These are phyloP conservation scores for Prenolepis imparis DNA, from an alignment of 2,888 invertebrate genomes.

Conservation along the genomic window DNA sequence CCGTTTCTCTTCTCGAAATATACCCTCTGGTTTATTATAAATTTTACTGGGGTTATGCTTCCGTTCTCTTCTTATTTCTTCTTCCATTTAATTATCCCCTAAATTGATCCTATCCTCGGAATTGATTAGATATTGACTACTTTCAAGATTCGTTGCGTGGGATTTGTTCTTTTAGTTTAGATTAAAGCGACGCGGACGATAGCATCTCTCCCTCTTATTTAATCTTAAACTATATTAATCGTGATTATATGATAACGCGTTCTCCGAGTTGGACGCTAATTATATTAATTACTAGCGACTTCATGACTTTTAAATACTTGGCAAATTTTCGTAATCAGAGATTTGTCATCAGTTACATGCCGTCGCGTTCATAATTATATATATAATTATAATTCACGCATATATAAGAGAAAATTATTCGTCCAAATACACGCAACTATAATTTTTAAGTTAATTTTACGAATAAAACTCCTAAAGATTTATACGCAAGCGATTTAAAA, in stretches of 20 bases:
- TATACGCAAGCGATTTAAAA: background rate
- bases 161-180: constrained; percentile 72
- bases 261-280: background rate
- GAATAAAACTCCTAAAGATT: background rate
- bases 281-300: constrained; percentile 22
- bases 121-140: constrained; percentile 81
- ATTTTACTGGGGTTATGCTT: constrained; percentile 61
- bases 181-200: constrained; percentile 52
- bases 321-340: background rate
- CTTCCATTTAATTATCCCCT: constrained; percentile 35
- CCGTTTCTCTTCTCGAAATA: constrained; percentile 48
- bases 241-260: constrained; percentile 18
- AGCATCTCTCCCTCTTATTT: constrained; percentile 17
- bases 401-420: background rate
- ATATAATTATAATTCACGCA: background rate
- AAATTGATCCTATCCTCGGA: constrained; percentile 66
- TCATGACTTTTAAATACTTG: constrained; percentile 1
- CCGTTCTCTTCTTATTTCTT: constrained; percentile 20
- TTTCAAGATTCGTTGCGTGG: constrained; percentile 82
- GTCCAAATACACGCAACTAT: background rate
- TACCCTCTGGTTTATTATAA: constrained; percentile 54
- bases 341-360: background rate
- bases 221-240: constrained; percentile 15
- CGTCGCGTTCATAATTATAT: background rate
- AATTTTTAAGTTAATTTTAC: background rate